Percentiles rank a stretch among this genome's conserved stretches.
phyloP scores from a whole-genome alignment of 1,140 invertebrate species.

The Watersipora subatra region DNA sequence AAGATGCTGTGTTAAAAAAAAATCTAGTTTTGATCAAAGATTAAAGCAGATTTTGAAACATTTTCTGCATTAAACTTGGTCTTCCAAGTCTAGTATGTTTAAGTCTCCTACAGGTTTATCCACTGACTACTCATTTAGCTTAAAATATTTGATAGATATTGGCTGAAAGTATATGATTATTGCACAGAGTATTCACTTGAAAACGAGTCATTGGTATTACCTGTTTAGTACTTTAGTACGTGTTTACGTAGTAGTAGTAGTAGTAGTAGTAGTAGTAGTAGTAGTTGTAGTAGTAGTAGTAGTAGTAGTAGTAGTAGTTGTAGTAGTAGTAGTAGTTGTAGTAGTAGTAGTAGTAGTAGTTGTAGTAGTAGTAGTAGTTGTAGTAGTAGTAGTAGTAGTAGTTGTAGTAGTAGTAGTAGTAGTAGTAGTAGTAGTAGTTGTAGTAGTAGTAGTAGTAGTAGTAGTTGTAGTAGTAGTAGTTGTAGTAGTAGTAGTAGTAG shows the following conservation, averaged over 20 bases:
- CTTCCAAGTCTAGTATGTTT: too few relatives aligned
- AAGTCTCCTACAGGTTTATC: too few relatives aligned
- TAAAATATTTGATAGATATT: too few relatives aligned
- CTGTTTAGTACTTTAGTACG: too few relatives aligned
- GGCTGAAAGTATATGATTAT: too few relatives aligned
- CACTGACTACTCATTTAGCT: too few relatives aligned
- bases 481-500: conserved; percentile 2
- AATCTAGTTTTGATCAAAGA: too few relatives aligned
- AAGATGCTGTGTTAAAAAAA: too few relatives aligned
- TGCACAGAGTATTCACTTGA: too few relatives aligned
- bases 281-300: conserved; percentile 2
- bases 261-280: conserved; percentile 6
- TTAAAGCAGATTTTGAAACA: too few relatives aligned
- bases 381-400: conserved; percentile 1
- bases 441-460: conserved; percentile 7
- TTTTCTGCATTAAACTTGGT: too few relatives aligned
- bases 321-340: not conserved
- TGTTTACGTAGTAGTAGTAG: not conserved
- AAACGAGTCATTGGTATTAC: too few relatives aligned
- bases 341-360: conserved; percentile 1
- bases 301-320: conserved; percentile 1
- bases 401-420: conserved; percentile 1
- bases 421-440: conserved; percentile 1
- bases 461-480: conserved; percentile 5
- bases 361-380: not conserved